Conservation (phyloP, 1,140 invertebrate genomes). For the Drosophila truncata region DNA sequence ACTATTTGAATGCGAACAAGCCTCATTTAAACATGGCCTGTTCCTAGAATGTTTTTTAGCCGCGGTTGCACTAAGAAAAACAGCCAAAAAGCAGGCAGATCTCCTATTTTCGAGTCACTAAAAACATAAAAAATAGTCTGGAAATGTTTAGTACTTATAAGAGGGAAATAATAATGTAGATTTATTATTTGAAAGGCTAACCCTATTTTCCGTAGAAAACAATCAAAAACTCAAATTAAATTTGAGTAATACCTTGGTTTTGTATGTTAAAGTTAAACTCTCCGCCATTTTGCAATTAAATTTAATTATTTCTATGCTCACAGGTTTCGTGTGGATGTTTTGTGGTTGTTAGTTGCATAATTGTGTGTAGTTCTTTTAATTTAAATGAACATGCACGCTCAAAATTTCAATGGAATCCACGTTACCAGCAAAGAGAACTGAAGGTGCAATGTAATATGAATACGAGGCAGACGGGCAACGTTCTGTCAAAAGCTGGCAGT, state of each 20-base stretch:
- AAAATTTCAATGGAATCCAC: conserved; percentile 45
- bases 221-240: not conserved
- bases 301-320: conserved; percentile 53
- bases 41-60: conserved; percentile 20
- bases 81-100: conserved; percentile 18
- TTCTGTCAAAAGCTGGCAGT: conserved; percentile 30
- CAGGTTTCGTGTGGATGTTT: conserved; percentile 7
- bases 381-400: conserved; percentile 53
- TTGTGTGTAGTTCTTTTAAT: conserved; percentile 58
- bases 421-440: not conserved
- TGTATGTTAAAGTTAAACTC: not conserved
- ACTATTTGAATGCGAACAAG: conserved; percentile 79
- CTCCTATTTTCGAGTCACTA: not conserved
- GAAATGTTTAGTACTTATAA: too few species aligned
- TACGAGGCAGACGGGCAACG: conserved; percentile 12
- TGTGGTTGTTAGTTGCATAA: conserved; percentile 56
- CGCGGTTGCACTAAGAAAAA: conserved; percentile 27
- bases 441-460: not conserved
- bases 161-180: not conserved
- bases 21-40: conserved; percentile 64
- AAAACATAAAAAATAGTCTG: not conserved
- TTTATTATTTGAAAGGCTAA: not conserved
- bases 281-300: conserved; percentile 52
- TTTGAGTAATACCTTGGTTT: not conserved
- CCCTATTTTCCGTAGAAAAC: not conserved